Evolutionary conservation across 2,113 vertebrate genomes (phyloP).

Genomic region (Salminus brasiliensis): DNA sequence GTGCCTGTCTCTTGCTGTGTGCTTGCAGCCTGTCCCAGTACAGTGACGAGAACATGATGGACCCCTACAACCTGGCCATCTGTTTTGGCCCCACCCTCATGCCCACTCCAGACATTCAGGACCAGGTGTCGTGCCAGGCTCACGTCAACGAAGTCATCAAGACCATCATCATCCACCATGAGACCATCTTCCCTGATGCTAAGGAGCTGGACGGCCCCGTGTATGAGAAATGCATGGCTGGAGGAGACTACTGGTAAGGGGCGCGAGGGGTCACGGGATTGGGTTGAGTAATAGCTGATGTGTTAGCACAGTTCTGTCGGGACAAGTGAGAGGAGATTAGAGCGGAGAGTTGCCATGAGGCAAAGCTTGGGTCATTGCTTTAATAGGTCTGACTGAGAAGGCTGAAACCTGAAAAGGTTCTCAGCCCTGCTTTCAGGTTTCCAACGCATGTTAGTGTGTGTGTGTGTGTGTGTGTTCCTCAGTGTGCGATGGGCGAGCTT

Average conservation of each 20-base stretch:
- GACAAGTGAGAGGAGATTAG: not conserved
- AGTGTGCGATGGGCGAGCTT: too few relatives aligned
- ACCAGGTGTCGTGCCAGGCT: conserved; percentile 97
- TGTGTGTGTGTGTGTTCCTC: not conserved
- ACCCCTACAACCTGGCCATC: conserved; percentile 96
- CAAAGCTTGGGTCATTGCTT: not conserved
- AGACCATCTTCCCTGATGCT: conserved; percentile 93
- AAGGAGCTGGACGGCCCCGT: conserved; percentile 96
- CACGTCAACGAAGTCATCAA: conserved; percentile 98
- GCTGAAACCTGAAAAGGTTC: too few relatives aligned
- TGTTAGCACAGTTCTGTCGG: not conserved
- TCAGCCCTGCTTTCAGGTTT: not conserved
- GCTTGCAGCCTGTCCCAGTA: conserved; percentile 91
- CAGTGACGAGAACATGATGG: conserved; percentile 99
- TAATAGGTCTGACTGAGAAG: not conserved
- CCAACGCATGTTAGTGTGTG: not conserved
- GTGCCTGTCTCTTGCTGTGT: not conserved
- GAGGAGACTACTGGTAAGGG: conserved; percentile 95
- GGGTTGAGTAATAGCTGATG: not conserved
- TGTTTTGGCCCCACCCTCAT: conserved; percentile 97
- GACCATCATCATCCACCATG: conserved; percentile 98
- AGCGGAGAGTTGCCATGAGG: not conserved
- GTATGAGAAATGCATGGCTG: conserved; percentile 99
- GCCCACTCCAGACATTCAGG: conserved; percentile 95
- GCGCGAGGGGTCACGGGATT: not conserved